These are phyloP conservation scores for Eupithecia insigniata DNA, from an alignment of 2,888 invertebrate genomes.

Conservation along the genomic window DNA sequence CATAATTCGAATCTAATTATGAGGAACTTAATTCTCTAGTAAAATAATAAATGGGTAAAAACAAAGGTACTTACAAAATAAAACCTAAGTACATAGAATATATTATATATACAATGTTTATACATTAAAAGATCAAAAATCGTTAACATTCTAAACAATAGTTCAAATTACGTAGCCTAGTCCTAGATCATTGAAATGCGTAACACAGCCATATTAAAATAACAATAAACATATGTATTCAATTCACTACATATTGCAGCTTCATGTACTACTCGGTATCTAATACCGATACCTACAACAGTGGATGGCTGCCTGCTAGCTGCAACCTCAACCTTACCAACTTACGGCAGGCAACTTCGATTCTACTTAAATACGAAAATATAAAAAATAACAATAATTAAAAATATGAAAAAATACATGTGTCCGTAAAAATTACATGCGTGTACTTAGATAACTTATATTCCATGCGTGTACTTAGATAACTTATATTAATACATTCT, in stretches of 20 bases:
- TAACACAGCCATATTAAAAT: conserved; percentile 47
- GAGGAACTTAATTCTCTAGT: background rate
- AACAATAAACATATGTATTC: conserved; percentile 18
- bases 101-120: too few species aligned
- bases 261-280: background rate
- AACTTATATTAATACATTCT: background rate
- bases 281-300: conserved; percentile 10
- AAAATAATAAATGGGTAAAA: background rate
- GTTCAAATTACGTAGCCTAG: background rate
- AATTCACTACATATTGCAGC: background rate
- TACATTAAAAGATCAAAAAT: background rate
- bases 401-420: too few species aligned
- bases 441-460: too few species aligned
- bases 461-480: background rate
- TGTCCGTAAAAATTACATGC: too few species aligned
- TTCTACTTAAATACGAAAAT: background rate
- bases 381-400: conserved; percentile 2
- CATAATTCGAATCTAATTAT: background rate
- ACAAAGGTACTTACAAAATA: background rate
- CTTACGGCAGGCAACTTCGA: background rate
- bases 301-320: background rate
- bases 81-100: background rate
- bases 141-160: background rate
- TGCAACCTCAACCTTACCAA: background rate
- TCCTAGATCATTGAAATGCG: conserved; percentile 41